phyloP scores from a whole-genome alignment of 1,140 invertebrate genomes.

The Laupala kohalensis region DNA sequence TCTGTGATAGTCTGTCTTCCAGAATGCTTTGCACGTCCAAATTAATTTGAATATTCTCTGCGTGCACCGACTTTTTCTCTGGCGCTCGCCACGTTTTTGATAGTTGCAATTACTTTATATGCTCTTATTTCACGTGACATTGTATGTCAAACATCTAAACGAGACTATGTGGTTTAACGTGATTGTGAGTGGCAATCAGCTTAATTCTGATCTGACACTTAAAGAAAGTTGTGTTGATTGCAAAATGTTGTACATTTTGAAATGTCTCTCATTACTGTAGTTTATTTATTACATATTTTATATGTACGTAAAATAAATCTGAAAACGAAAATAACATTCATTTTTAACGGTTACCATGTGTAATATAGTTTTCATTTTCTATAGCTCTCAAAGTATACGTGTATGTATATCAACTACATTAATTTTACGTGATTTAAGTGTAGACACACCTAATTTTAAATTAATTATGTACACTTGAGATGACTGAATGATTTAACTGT shows the following conservation, averaged over 20 bases:
- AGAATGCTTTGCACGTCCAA: background rate
- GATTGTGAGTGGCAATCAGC: too few relatives aligned
- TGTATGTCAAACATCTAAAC: too few relatives aligned
- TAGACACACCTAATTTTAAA: background rate
- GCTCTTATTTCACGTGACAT: too few relatives aligned
- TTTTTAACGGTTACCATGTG: background rate
- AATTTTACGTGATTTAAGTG: background rate
- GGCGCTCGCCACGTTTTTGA: background rate
- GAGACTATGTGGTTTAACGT: too few relatives aligned
- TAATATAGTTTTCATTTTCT: background rate
- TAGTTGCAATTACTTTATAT: background rate
- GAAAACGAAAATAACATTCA: background rate
- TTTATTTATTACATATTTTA: background rate
- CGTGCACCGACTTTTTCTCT: too few relatives aligned
- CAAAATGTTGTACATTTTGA: too few relatives aligned
- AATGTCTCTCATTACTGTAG: too few relatives aligned
- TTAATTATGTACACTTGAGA: background rate
- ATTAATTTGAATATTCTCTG: too few relatives aligned
- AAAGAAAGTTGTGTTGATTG: too few relatives aligned
- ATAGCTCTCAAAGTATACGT: background rate
- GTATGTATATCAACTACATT: background rate
- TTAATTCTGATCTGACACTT: too few relatives aligned
- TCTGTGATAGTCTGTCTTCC: background rate
- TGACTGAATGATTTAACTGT: background rate
- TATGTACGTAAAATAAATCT: background rate